Evolutionary conservation across 92 coral and sea anemone genomes (phyloP).

Genomic region (Phenganax subtilis): DNA sequence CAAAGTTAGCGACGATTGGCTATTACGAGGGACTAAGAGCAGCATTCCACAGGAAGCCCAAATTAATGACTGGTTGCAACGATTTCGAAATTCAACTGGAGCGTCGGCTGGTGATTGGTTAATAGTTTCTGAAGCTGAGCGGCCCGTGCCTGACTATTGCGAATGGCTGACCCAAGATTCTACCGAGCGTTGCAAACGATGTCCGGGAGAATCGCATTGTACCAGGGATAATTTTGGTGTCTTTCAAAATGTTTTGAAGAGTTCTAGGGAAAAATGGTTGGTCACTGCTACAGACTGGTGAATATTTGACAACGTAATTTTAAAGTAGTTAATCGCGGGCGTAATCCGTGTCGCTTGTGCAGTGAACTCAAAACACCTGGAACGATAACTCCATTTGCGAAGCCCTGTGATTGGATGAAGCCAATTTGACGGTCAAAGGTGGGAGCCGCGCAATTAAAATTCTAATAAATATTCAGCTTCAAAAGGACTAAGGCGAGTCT

Average conservation of each 20-base stretch:
- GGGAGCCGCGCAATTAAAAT: too few species aligned
- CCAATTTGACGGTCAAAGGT: too few species aligned
- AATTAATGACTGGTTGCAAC: constrained; percentile 18
- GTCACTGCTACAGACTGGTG: constrained; percentile 46
- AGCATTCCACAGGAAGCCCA: background rate
- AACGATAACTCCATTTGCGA: too few species aligned
- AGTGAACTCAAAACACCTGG: too few species aligned
- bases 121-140: background rate
- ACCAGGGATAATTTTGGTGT: constrained; percentile 64
- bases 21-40: background rate
- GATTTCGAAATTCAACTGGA: constrained; percentile 19
- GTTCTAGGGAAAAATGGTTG: constrained; percentile 62
- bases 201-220: constrained; percentile 63
- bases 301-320: background rate
- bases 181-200: constrained; percentile 64
- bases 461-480: too few species aligned
- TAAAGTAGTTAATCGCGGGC: too few species aligned
- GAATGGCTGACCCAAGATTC: constrained; percentile 42
- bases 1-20: background rate
- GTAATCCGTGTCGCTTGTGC: too few species aligned
- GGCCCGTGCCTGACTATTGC: constrained; percentile 17
- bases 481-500: too few species aligned
- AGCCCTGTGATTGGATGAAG: too few species aligned
- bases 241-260: constrained; percentile 57
- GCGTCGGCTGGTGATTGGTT: constrained; percentile 15